These are phyloP conservation scores for Drosophila meridiana DNA, from an alignment of 2,888 invertebrate genomes.

Conservation along the genomic window DNA sequence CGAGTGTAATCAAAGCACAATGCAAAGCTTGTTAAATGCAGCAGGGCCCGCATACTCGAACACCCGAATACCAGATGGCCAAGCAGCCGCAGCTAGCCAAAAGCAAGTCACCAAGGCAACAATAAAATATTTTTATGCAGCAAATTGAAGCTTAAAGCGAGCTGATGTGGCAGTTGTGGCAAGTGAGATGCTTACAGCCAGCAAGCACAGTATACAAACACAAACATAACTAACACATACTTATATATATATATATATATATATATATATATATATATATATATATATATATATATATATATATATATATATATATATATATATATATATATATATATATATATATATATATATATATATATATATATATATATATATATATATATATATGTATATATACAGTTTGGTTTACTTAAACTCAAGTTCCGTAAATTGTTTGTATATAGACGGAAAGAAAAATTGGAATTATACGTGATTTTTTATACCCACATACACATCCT, in stretches of 20 bases:
- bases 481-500: neutral
- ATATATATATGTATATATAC: neutral
- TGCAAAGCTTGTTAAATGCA: constrained; percentile 60
- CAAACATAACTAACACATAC: neutral
- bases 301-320: neutral
- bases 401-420: constrained; percentile 6
- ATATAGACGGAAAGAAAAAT: constrained; percentile 38
- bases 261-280: neutral
- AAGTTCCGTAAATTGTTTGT: constrained; percentile 1
- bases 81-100: constrained; percentile 15
- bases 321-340: no score
- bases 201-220: neutral
- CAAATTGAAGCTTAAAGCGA: constrained; percentile 57
- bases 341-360: neutral
- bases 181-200: constrained; percentile 15
- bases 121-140: constrained; percentile 36
- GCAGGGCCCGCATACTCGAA: constrained; percentile 12
- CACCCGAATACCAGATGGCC: constrained; percentile 14
- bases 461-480: constrained; percentile 57
- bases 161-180: constrained; percentile 21
- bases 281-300: neutral
- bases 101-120: constrained; percentile 30
- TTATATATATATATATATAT: neutral
- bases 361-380: neutral
- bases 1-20: constrained; percentile 68